Conservation (phyloP, 2,113 vertebrate species). For the Amphilophus citrinellus region DNA sequence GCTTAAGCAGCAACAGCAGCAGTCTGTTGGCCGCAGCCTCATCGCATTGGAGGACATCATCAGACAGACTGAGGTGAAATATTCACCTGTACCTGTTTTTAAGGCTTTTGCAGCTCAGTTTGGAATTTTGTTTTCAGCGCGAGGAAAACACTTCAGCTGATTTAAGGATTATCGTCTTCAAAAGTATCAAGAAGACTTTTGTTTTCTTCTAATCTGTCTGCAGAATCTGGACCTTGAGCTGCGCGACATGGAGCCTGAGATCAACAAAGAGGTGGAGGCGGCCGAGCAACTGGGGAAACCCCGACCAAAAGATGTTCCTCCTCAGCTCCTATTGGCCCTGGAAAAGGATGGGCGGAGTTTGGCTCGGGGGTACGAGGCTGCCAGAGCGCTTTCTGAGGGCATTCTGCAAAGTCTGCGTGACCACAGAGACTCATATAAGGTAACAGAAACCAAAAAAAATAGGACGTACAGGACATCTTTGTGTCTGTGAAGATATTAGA, state of each 20-base stretch:
- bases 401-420: conserved; percentile 81
- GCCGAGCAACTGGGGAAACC: conserved; percentile 81
- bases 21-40: conserved; percentile 79
- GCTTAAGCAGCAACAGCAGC: conserved; percentile 86
- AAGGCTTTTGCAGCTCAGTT: not conserved
- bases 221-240: conserved; percentile 90
- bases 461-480: not conserved
- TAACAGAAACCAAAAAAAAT: conserved; percentile 54
- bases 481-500: not conserved
- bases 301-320: conserved; percentile 86
- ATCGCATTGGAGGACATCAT: conserved; percentile 83
- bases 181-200: conserved; percentile 20
- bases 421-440: conserved; percentile 83
- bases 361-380: conserved; percentile 86
- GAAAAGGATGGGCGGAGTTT: conserved; percentile 93
- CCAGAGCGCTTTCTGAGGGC: conserved; percentile 78
- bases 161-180: conserved; percentile 32
- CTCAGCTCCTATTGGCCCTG: conserved; percentile 89
- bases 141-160: not conserved
- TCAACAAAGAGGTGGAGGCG: conserved; percentile 84
- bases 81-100: not conserved
- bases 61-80: conserved; percentile 87
- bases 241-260: conserved; percentile 83
- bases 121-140: not conserved
- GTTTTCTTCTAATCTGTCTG: conserved; percentile 27